Evolutionary conservation across 2,797 vertebrate genomes (phyloP), one percentile per base, ranked within the genome.

Genomic region (Urosaurus nigricauda): DNA sequence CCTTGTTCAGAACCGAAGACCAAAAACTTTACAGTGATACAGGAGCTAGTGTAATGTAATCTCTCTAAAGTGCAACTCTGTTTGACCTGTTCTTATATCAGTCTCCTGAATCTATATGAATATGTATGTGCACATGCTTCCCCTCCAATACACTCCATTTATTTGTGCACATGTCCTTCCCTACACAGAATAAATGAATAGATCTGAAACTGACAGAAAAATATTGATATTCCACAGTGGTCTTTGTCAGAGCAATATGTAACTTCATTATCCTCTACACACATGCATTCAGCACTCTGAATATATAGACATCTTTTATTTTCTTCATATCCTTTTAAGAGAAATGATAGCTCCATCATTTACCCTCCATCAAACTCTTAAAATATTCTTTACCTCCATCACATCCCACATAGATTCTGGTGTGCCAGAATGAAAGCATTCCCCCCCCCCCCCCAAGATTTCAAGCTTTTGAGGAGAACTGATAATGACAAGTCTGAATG

Each of bases 401-500:
- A 21, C 14, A 9, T n/a, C 16, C 4, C 51, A 47, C 86, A 81
- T 87, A 77, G 32, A 82, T 92, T 89, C 88, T 71, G 84, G 80
- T 4, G 85, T 90, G 87, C 91, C 84, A 91, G 91, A 93, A 91
- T 93, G 17, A 92, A 93, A 93, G 88, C 91, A 40, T 86, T n/a
- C n/a, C n/a, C n/a, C n/a, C n/a, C n/a, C n/a, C n/a, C n/a, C n/a
- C n/a, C 9, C 1, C 0, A 26, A 35, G 35, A 14, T 77, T 43
- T n/a, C 93, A 89, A 77, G 47, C 93, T 88, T 89, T 63, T 93
- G 91, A 94, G 85, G 70, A 21, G 24, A 93, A 89, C 51, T 16
- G 1, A 56, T 93, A 9, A 94, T 80, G 91, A 79, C 85, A 94
- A 93, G 91, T 94, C 90, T 19, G 94, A 94, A 43, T 37, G 63